Evolutionary conservation across 2,888 invertebrate genomes (phyloP).

Genomic region (Drosophila percnosoma): DNA sequence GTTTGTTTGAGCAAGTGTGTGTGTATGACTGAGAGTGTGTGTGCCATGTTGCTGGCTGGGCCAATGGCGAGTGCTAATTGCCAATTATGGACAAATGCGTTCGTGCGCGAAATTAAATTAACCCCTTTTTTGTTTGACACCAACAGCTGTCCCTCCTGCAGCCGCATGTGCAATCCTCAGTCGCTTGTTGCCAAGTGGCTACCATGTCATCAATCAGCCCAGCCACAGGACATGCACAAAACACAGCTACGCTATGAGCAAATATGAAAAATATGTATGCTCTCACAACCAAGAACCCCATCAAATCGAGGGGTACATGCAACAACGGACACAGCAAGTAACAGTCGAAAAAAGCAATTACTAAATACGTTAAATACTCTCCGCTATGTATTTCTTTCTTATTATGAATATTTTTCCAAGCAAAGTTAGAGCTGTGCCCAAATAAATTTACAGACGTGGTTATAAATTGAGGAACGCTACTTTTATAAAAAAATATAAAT

Average conservation of each 20-base stretch:
- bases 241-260: conserved; percentile 60
- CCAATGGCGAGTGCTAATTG: conserved; percentile 82
- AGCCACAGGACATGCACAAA: conserved; percentile 51
- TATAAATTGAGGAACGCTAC: not conserved
- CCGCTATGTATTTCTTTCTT: not conserved
- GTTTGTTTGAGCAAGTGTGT: conserved; percentile 2
- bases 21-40: conserved; percentile 17
- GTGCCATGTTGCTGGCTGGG: conserved; percentile 52
- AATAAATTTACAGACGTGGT: not conserved
- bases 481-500: not conserved
- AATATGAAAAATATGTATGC: conserved; percentile 59
- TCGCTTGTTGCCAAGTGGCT: conserved; percentile 58
- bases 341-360: not conserved
- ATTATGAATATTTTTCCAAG: not conserved
- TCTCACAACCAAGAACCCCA: conserved; percentile 17
- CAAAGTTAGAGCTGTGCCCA: not conserved
- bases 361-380: not conserved
- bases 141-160: conserved; percentile 2
- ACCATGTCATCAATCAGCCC: conserved; percentile 71
- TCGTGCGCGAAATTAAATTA: conserved; percentile 83
- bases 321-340: not conserved
- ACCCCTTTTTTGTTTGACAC: conserved; percentile 71
- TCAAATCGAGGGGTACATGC: not conserved
- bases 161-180: conserved; percentile 50
- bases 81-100: conserved; percentile 83